Evolutionary conservation across 2,888 invertebrate species (phyloP), one percentile per base, ranked within the genome.

Genomic region (Eustalomyia histrio): DNA sequence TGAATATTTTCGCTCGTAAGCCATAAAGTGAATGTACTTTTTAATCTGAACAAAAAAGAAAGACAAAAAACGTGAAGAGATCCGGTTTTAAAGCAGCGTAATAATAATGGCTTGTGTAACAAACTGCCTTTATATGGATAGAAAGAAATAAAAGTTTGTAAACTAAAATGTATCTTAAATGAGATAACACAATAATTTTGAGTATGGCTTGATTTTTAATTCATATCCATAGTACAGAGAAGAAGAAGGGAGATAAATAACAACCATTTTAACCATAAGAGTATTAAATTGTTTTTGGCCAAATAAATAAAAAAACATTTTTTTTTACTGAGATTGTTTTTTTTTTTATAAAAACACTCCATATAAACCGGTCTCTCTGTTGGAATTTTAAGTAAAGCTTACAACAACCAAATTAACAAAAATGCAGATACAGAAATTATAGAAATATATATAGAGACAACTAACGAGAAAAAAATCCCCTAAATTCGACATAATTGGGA

Each of bases 21-120:
- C 85, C 85, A 86, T 84, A 86, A 88, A 88, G 88, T 88, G 88
- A 88, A 88, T 87, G 88, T 88, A 87, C 88, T 87, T 87, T 87
- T 87, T 85, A 86, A 87, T 82, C 84, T 64, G 43, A 72, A 82
- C 63, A 76, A 60, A 53, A 65, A 78, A 69, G 50, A 39, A 67
- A 67, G 67, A 73, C 65, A 72, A 58, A 39, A 74, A 79, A 74
- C 53, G 69, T 72, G 71, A 82, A 86, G 85, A 88, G 87, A 88
- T 88, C 87, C 87, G 88, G 87, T 87, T 87, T 88, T 80, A 47
- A 78, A 87, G 85, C 86, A 84, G 84, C 78, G 65, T 74, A 65
- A 81, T 73, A 67, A 78, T 78, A 60, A 67, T 74, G 67, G 76
- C 81, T 81, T 81, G 81, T 81, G 81, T 81, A 81, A 81, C 69